These are phyloP conservation scores for Neopelma chrysocephalum DNA, from an alignment of 2,797 vertebrate genomes.

Conservation along the genomic window DNA sequence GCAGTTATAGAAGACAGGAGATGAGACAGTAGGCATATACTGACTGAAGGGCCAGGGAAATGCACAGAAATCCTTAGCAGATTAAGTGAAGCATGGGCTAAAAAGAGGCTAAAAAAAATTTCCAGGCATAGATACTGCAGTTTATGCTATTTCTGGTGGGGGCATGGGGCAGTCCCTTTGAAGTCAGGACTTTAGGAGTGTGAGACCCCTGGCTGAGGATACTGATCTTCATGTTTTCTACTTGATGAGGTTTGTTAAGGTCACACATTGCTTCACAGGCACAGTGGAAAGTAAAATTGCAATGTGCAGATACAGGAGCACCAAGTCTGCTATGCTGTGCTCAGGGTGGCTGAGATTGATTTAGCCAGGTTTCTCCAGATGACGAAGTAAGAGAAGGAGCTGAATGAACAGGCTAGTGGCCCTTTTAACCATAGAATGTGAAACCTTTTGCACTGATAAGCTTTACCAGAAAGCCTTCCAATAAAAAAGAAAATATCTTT, in stretches of 20 bases:
- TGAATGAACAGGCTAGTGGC: background rate
- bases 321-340: background rate
- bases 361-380: background rate
- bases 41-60: background rate
- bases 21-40: background rate
- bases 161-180: background rate
- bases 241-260: constrained; percentile 23
- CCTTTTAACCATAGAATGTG: constrained; percentile 18
- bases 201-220: background rate
- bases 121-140: background rate
- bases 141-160: background rate
- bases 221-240: background rate
- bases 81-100: background rate
- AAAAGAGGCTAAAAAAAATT: background rate
- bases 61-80: background rate
- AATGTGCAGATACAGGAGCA: background rate
- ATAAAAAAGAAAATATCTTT: background rate
- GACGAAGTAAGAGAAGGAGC: background rate
- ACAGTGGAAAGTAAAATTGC: background rate
- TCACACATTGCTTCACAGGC: background rate
- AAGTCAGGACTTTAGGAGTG: background rate
- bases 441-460: constrained; percentile 10
- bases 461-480: constrained; percentile 14
- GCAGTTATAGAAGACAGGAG: background rate
- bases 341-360: background rate